Base-by-base conservation (phyloP, 2,113 vertebrate species). In the Glaucidium brasilianum region DNA sequence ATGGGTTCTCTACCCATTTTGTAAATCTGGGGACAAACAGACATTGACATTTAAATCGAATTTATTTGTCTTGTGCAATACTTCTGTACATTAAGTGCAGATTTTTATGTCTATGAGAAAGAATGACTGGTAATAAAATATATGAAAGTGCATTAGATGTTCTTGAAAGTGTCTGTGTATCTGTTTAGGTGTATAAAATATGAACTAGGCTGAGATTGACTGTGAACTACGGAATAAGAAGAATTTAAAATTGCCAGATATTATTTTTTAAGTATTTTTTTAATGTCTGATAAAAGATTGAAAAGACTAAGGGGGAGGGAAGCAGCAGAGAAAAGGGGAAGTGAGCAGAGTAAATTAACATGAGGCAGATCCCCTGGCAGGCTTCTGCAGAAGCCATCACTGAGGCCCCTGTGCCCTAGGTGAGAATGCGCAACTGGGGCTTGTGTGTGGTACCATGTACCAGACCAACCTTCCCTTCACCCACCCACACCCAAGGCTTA, bases 391-490 rank as follows among this genome's bases (percentile, higher is more conserved):
- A 25, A 94, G 30, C 26, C 26, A 15, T 7, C 0, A 1, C 9
- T 63, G 29, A 58, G 21, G 4, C 4, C 6, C 12, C 21, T 2
- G 0, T 64, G 20, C 34, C 17, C 34, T 22, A 5, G 1, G 0
- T 5, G 19, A 7, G 34, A 17, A 17, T 21, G 20, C 0, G 1
- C 6, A 30, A 19, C 34, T 49, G 52, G 12, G 58, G 7, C 11
- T 64, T 76, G 9, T 3, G 3, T 16, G 13, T 10, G 12, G 39
- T 25, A 5, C 22, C 26, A 13, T 9, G 8, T 60, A 45, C 16
- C n/a, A 53, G 43, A 71, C 0, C 8, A 67, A 8, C 2, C 16
- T 67, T 85, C 71, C 7, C 6, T 39, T 55, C 37, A 67, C 10
- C 14, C 19, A 35, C 25, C 15, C 13, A 47, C 21, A 50, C 5